These are phyloP conservation scores for Frieseomelitta varia DNA, from an alignment of 1,140 invertebrate species.

Conservation along the genomic window DNA sequence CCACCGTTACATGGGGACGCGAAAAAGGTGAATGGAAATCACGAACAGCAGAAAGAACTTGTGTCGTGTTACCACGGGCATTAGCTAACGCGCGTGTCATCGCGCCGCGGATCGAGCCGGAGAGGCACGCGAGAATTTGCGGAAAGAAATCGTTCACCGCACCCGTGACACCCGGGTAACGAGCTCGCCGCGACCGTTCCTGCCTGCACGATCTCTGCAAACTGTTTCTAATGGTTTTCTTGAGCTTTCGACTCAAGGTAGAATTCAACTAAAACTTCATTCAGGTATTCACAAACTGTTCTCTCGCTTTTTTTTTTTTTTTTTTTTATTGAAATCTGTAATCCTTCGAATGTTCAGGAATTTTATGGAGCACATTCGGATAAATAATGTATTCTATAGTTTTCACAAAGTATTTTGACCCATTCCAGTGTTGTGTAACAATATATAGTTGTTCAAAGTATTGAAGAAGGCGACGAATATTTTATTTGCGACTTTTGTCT, in stretches of 20 bases:
- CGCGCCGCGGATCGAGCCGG: constrained; percentile 33
- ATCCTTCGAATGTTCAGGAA: too few relatives aligned
- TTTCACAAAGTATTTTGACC: too few relatives aligned
- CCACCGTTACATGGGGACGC: constrained; percentile 28
- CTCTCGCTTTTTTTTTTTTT: too few relatives aligned
- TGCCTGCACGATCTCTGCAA: not conserved
- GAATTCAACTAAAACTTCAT: not conserved
- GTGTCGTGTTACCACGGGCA: constrained; percentile 58
- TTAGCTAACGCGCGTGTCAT: constrained; percentile 72
- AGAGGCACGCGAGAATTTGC: constrained; percentile 41
- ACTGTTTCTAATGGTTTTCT: not conserved
- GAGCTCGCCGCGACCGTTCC: not conserved
- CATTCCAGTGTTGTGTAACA: too few relatives aligned
- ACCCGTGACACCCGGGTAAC: not conserved
- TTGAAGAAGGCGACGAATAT: too few relatives aligned
- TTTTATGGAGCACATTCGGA: too few relatives aligned
- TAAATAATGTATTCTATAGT: too few relatives aligned
- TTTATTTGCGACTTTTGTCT: too few relatives aligned
- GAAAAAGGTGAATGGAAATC: constrained; percentile 53
- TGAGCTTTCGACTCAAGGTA: not conserved
- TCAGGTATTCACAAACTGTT: too few relatives aligned
- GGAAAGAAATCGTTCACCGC: constrained; percentile 14
- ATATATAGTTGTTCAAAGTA: too few relatives aligned
- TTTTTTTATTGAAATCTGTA: too few relatives aligned
- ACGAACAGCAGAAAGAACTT: constrained; percentile 49